Conservation (phyloP, 2,888 invertebrate species). For the Bombylius major region DNA sequence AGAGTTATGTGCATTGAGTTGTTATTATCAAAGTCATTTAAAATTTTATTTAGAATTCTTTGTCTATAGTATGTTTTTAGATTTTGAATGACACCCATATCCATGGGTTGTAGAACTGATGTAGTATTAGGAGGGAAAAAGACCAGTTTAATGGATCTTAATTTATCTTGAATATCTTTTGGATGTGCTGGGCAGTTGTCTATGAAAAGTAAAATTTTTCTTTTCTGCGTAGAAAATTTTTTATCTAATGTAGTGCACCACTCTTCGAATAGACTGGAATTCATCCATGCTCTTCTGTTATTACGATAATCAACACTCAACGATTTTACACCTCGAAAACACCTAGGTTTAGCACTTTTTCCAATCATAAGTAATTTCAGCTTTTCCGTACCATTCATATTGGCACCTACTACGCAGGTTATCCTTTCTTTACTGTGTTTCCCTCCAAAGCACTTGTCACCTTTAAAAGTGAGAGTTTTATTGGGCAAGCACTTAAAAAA, state of each 20-base stretch:
- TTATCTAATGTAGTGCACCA: slow-evolving; percentile 10
- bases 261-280: slow-evolving; percentile 11
- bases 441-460: slow-evolving; percentile 16
- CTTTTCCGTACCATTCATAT: slow-evolving; percentile 18
- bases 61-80: too few species aligned
- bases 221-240: slow-evolving; percentile 4
- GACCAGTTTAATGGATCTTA: too few species aligned
- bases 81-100: too few species aligned
- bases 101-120: too few species aligned
- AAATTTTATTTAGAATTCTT: too few species aligned
- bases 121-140: too few species aligned
- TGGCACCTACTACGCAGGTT: slow-evolving; percentile 18
- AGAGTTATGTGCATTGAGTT: too few species aligned
- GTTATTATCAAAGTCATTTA: too few species aligned
- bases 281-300: slow-evolving; percentile 4
- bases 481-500: slow-evolving; percentile 1
- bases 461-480: slow-evolving; percentile 4
- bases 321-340: slow-evolving; percentile 13
- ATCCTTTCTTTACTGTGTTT: slow-evolving; percentile 16
- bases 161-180: background rate
- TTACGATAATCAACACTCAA: background rate
- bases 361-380: slow-evolving; percentile 17
- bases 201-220: slow-evolving; percentile 17
- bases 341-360: slow-evolving; percentile 17
- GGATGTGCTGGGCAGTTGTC: slow-evolving; percentile 16